Evolutionary conservation across 2,888 invertebrate species (phyloP).

Genomic region (Cylloceria caligata): DNA sequence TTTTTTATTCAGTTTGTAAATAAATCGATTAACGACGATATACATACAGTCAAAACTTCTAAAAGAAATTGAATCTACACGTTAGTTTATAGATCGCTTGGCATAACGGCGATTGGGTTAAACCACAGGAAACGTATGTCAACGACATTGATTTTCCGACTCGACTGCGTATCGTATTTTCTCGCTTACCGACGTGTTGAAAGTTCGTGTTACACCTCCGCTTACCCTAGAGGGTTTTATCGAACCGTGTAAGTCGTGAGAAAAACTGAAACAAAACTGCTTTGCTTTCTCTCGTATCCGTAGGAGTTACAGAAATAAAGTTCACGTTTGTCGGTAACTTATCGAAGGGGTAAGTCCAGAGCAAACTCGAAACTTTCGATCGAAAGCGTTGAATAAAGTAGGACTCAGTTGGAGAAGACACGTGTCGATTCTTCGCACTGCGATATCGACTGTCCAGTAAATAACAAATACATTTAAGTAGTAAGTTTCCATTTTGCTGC

Average conservation of each 20-base stretch:
- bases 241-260: slow-evolving; percentile 15
- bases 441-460: neutral
- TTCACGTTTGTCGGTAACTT: slow-evolving; percentile 63
- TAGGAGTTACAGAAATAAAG: slow-evolving; percentile 17
- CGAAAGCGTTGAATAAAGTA: neutral
- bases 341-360: slow-evolving; percentile 32
- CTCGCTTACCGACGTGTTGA: slow-evolving; percentile 59
- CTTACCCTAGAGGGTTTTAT: slow-evolving; percentile 12
- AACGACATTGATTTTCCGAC: slow-evolving; percentile 18
- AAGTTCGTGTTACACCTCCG: neutral
- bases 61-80: neutral
- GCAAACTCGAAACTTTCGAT: neutral
- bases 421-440: neutral
- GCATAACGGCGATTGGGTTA: neutral
- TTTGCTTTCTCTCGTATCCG: slow-evolving; percentile 20
- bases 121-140: neutral
- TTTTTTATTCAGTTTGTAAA: too few relatives aligned
- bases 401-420: neutral
- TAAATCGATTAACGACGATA: too few relatives aligned
- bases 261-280: slow-evolving; percentile 33
- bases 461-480: neutral
- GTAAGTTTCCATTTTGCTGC: too few relatives aligned
- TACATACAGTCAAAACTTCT: neutral
- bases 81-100: neutral
- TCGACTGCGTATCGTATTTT: slow-evolving; percentile 13